Percentiles rank a stretch among this genome's conserved stretches.
phyloP scores from a whole-genome alignment of 2,797 vertebrate species.

The Tolypeutes matacus region DNA sequence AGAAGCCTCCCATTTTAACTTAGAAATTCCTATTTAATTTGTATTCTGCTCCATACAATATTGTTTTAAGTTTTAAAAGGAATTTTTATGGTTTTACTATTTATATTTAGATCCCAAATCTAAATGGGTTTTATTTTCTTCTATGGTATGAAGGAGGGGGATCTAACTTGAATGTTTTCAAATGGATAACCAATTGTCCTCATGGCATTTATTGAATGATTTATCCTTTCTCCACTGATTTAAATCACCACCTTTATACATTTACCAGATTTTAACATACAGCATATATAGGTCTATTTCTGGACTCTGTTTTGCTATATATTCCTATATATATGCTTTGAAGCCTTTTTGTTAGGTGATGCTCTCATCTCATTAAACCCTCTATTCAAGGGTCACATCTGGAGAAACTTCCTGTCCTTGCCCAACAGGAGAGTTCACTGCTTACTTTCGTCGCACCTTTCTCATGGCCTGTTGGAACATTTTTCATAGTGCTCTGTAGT shows the following conservation, averaged over 20 bases:
- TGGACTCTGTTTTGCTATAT: background rate
- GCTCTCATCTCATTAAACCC: background rate
- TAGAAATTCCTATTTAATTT: constrained; percentile 30
- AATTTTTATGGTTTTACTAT: constrained; percentile 25
- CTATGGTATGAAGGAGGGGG: background rate
- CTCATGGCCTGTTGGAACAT: background rate
- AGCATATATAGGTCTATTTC: background rate
- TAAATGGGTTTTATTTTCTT: constrained; percentile 53
- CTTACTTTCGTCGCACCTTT: background rate
- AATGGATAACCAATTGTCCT: background rate
- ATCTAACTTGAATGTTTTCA: background rate
- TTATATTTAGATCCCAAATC: constrained; percentile 46
- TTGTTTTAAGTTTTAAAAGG: constrained; percentile 8
- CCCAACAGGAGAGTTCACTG: background rate
- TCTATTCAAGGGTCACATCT: background rate
- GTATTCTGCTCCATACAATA: constrained; percentile 4
- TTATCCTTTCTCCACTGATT: constrained; percentile 1
- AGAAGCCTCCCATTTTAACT: constrained; percentile 17
- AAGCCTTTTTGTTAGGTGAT: constrained; percentile 42
- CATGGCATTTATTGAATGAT: constrained; percentile 12
- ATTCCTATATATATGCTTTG: constrained; percentile 12
- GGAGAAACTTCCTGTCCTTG: background rate
- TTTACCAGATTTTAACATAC: background rate
- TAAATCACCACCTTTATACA: constrained; percentile 12
- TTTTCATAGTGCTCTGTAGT: background rate